These are phyloP conservation scores for Palythoa grandis DNA, from an alignment of 92 coral and sea anemone species.

Conservation along the genomic window DNA sequence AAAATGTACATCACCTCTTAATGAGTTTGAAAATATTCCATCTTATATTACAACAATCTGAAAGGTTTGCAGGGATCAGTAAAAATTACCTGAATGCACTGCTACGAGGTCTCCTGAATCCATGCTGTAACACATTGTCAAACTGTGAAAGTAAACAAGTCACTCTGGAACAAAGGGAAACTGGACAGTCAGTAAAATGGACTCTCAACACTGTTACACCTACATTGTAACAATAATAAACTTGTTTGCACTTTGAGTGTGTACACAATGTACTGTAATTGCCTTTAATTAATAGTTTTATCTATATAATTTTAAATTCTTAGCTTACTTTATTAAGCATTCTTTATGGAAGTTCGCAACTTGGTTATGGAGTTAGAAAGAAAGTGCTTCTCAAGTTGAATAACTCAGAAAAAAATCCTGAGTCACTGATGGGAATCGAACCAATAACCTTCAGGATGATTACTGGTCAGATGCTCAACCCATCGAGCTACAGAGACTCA, in stretches of 20 bases:
- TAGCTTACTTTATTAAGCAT: too few relatives aligned
- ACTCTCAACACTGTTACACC: neutral
- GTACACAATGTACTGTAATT: neutral
- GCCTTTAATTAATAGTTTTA: too few relatives aligned
- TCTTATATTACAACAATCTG: neutral
- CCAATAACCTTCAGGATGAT: too few relatives aligned
- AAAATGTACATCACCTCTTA: too few relatives aligned
- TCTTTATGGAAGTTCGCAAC: too few relatives aligned
- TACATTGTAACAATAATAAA: neutral
- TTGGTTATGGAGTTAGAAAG: too few relatives aligned
- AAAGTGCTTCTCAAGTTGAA: too few relatives aligned
- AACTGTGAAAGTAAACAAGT: constrained; percentile 87
- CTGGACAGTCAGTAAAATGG: neutral
- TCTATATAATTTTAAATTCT: neutral
- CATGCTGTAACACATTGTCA: constrained; percentile 84
- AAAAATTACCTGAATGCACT: constrained; percentile 85
- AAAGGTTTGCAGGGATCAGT: neutral
- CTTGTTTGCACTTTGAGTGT: neutral
- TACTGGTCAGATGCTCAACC: too few relatives aligned
- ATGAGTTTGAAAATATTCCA: too few relatives aligned
- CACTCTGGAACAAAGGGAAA: constrained; percentile 59
- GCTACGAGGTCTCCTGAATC: constrained; percentile 78
- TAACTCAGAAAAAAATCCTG: too few relatives aligned
- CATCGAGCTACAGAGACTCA: too few relatives aligned
- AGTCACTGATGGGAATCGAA: too few relatives aligned